Base-by-base conservation (phyloP, 64 coral and sea anemone species). In the Orbicella faveolata region DNA sequence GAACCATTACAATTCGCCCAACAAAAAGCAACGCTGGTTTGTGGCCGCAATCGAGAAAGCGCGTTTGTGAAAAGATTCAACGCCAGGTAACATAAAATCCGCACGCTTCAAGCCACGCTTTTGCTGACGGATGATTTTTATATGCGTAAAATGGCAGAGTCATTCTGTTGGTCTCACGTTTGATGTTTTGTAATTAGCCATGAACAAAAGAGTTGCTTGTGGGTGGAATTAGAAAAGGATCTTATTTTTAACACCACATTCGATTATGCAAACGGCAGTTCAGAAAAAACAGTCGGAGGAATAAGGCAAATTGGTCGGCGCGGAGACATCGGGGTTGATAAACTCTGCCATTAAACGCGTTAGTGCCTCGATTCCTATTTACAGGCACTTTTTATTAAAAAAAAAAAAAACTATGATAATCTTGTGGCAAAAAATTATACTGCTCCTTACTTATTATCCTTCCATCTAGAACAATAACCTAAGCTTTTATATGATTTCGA, bases 371-470 rank as follows among this genome's bases (percentile, higher is more conserved):
- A 72, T 41, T 73, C 82, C 10, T 85, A 85, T 85, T 85, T 85
- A 85, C 62, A 73, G 9, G 82, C 41, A 66, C 25, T 44, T 83
- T 59, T 59, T 59, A 14, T 44, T 18, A 70, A 52, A 85, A 48
- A 84, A 85, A 70, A 52, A 85, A 48, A 84, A 85, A 79, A 72
- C 62, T 84, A 84, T 69, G n/a, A 65, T 68, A 84, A 67, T 68
- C 34, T 35, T 19, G 37, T 68, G 21, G 59, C 34, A 84, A 84
- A 84, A 84, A 65, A 70, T 70, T 84, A 84, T 20, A 4, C 35
- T 48, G 36, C 48, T 59, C 55, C 55, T 23, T 70, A 11, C 25
- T 26, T 30, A 70, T 84, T 84, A 17, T 37, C 18, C 63, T 52
- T 69, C 18, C 18, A 66, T 52, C 82, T 85, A 44, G 13, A 68